Evolutionary conservation across 2,113 vertebrate species (phyloP).

Genomic region (Aspiorhynchus laticeps): DNA sequence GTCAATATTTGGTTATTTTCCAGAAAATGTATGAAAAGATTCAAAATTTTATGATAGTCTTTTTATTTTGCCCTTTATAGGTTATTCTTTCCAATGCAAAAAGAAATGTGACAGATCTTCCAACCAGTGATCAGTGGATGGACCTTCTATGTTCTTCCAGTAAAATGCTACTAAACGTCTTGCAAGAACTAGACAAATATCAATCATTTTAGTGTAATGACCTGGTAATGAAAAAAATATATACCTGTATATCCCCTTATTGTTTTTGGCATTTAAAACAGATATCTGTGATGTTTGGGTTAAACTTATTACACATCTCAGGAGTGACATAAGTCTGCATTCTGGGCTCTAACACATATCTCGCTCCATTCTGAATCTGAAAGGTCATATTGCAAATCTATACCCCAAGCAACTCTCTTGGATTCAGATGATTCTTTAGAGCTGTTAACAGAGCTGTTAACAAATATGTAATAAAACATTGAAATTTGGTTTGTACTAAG

Average conservation of each 20-base stretch:
- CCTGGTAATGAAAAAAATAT: neutral
- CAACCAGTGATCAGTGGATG: too few relatives aligned
- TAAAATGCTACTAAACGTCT: neutral
- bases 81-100: neutral
- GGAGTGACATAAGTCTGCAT: too few relatives aligned
- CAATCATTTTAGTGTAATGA: neutral
- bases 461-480: neutral
- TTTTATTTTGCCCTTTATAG: constrained; percentile 4
- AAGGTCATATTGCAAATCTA: neutral
- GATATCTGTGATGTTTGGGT: neutral
- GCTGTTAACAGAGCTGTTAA: neutral
- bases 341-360: neutral
- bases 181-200: neutral
- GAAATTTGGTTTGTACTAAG: neutral
- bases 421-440: neutral
- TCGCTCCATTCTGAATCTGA: neutral
- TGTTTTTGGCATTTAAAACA: neutral
- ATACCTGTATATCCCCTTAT: too few relatives aligned
- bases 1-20: neutral
- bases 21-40: neutral
- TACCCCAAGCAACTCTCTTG: neutral
- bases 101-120: neutral
- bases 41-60: too few relatives aligned
- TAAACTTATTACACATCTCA: neutral
- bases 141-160: neutral